Conservation (phyloP, 2,888 invertebrate species). For the Eledone cirrhosa region DNA sequence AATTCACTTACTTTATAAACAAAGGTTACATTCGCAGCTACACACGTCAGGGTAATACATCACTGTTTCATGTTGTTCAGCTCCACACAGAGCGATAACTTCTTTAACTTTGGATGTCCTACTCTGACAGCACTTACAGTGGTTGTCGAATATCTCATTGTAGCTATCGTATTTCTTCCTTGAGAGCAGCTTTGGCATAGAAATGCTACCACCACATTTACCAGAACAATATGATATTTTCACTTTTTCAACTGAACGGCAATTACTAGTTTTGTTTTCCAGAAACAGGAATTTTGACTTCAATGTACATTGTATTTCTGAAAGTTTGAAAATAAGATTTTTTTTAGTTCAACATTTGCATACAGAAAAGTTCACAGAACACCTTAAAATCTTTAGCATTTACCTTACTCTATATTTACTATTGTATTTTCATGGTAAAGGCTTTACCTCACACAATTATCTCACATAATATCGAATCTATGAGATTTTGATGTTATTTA, state of each 20-base stretch:
- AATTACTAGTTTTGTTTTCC: slow-evolving; percentile 7
- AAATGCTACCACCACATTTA: slow-evolving; percentile 18
- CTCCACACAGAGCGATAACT: slow-evolving; percentile 19
- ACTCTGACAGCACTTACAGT: not conserved
- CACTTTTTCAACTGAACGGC: slow-evolving; percentile 23
- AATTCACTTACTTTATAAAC: not conserved
- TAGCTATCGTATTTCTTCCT: too few relatives aligned
- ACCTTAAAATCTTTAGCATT: too few relatives aligned
- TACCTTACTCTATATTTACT: too few relatives aligned
- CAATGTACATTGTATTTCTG: slow-evolving; percentile 8
- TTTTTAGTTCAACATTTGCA: too few relatives aligned
- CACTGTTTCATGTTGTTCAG: not conserved
- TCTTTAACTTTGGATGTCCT: slow-evolving; percentile 9
- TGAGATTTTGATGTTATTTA: too few relatives aligned
- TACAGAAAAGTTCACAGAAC: too few relatives aligned
- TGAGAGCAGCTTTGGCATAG: not conserved
- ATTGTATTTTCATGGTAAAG: too few relatives aligned
- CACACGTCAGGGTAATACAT: slow-evolving; percentile 18
- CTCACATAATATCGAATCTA: too few relatives aligned
- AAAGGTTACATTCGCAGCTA: not conserved
- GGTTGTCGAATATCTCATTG: not conserved
- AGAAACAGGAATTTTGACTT: not conserved
- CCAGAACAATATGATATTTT: not conserved
- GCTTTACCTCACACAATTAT: too few relatives aligned
- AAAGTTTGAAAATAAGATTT: not conserved